Base-by-base conservation (phyloP, 2,113 vertebrate genomes). In the Thamnaconus septentrionalis region DNA sequence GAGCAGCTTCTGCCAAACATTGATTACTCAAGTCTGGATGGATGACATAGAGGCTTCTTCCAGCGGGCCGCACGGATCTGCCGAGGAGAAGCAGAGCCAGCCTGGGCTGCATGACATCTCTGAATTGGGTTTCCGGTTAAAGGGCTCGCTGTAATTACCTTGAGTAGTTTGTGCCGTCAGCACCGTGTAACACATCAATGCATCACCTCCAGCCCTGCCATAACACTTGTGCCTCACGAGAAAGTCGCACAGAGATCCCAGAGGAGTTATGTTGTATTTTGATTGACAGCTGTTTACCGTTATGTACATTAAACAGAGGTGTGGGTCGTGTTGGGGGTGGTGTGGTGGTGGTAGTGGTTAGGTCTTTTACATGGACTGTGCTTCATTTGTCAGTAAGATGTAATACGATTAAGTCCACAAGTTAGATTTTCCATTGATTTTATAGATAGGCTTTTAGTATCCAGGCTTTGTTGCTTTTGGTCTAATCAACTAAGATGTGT, bases 61-160 rank as follows among this genome's bases (percentile, higher is more conserved):
- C 60, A 56, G 74, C 67, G 39, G 18, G 18, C 4, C 67, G 59
- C 49, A 73, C 58, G 59, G 56, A 69, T 65, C 77, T 64, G 62
- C 4, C 31, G 73, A 74, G 56, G 41, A 69, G 53, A 66, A 51
- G 66, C n/a, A 4, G 64, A 76, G 61, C 58, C 61, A 31, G 62
- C 61, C 44, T 5, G 56, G 79, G 79, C 75, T 65, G 72, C 79
- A 69, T 68, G 79, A 85, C 85, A 85, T 85, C 75, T 70, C 51
- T 52, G 72, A 83, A 90, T 81, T 89, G 85, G 82, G 80, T 85
- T 87, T 89, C 79, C 64, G 64, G 85, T 87, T 87, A 84, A 69
- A 78, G 7, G 64, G 67, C 85, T 87, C 87, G 82, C 88, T 89
- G 85, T 79, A 89, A 91, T 90, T 88, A 88, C 64, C 62, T 80